Base-by-base conservation (phyloP, 2,797 vertebrate genomes). In the Cryptoblepharus egeriae region DNA sequence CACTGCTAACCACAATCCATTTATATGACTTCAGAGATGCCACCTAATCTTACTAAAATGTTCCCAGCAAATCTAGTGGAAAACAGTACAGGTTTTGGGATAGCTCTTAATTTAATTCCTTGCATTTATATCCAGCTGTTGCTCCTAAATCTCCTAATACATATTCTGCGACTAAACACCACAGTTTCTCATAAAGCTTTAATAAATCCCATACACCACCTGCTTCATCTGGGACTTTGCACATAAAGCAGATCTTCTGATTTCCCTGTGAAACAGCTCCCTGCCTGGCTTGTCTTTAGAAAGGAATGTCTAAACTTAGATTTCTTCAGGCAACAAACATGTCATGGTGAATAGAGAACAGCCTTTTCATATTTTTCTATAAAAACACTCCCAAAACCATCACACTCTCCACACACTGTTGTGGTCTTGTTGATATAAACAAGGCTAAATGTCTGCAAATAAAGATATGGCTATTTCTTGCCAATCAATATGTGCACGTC, bases 41-140 rank as follows among this genome's bases (percentile, higher is more conserved):
- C 11, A 11, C 9, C 7, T 12, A 49, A 49, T 49, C 45, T 9
- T 10, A 49, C 64, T 45, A 5, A 80, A 81, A 35, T 6, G 69
- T 16, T 79, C 84, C 57, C 28, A 89, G 13, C 4, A 37, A 77
- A 79, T 76, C 42, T 1, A 74, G 80, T 84, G 1, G 57, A 5
- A 80, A 88, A 72, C 45, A 68, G 9, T 64, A 20, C 0, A 26
- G 1, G 0, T 75, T 84, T 79, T 82, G 83, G 4, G 20, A 28
- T 3, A 71, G n/a, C 2, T 81, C 0, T 24, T 52, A 77, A 69
- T 80, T 85, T 39, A 86, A 85, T 87, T 85, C 1, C 83, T 30
- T 20, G 67, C 4, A 55, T 63, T 13, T 45, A 1, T 39, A 77
- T 75, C 10, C 28, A 80, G 4, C 16, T 77, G 1, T 81, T 86